Conservation (phyloP, 2,113 vertebrate species). For the Poeciliopsis turrubarensis region DNA sequence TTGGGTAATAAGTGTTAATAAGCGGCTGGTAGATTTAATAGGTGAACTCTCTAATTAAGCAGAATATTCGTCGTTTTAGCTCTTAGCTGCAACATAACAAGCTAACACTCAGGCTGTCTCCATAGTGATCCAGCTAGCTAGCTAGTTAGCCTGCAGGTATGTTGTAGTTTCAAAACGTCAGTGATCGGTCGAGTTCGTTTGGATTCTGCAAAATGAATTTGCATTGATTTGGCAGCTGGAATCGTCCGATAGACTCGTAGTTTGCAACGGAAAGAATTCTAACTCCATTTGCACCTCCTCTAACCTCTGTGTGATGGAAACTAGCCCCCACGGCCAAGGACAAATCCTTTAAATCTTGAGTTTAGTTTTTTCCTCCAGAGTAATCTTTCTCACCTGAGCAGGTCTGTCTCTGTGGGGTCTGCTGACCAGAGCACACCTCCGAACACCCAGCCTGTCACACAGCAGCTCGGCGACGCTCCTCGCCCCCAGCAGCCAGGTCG, state of each 20-base stretch:
- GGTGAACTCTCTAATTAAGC: no score
- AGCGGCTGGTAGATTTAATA: background rate
- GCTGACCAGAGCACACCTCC: conserved; percentile 76
- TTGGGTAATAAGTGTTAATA: no score
- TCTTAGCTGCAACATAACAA: no score
- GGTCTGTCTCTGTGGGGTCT: conserved; percentile 61
- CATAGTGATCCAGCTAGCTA: no score
- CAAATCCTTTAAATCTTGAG: background rate
- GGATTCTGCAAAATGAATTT: background rate
- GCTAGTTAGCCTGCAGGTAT: no score
- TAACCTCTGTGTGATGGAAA: background rate
- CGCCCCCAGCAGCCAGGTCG: conserved; percentile 70
- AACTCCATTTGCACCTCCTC: background rate
- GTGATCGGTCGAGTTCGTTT: background rate
- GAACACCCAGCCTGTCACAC: conserved; percentile 67
- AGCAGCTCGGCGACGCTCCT: conserved; percentile 66
- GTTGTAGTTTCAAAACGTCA: background rate
- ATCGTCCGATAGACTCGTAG: background rate
- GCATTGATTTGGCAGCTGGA: background rate
- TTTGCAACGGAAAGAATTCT: background rate
- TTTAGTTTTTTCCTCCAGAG: background rate
- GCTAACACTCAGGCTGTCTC: no score
- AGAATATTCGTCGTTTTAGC: no score
- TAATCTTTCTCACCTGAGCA: conserved; percentile 54
- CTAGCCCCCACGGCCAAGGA: background rate